These are phyloP conservation scores for Aradophagus sp. DNA, from an alignment of 1,140 invertebrate species.

Conservation along the genomic window DNA sequence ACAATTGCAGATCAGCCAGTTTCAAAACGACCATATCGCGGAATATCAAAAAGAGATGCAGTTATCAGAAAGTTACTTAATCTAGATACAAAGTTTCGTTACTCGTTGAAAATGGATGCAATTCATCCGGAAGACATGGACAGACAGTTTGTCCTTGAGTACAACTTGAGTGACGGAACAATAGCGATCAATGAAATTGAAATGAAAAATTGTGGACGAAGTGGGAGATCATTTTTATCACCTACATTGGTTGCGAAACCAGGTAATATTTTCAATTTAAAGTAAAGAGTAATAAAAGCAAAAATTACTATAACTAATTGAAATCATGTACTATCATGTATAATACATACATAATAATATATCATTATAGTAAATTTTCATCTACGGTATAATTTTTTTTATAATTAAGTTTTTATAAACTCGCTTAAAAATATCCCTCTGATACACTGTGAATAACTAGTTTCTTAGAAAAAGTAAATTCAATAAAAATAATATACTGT, in stretches of 20 bases:
- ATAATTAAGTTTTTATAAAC: too few relatives aligned
- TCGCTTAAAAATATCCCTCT: too few relatives aligned
- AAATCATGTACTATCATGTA: too few relatives aligned
- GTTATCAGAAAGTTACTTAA: slow-evolving; percentile 80
- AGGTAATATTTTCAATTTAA: slow-evolving; percentile 72
- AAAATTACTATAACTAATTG: background rate
- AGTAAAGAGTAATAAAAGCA: too few relatives aligned
- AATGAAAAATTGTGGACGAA: slow-evolving; percentile 80
- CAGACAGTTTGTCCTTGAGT: slow-evolving; percentile 80
- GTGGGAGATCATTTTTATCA: slow-evolving; percentile 82
- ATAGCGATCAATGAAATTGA: slow-evolving; percentile 79
- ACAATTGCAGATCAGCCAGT: slow-evolving; percentile 61
- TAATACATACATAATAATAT: too few relatives aligned
- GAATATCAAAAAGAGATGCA: slow-evolving; percentile 81
- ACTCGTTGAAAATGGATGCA: slow-evolving; percentile 79
- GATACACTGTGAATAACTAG: too few relatives aligned
- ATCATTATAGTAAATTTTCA: too few relatives aligned
- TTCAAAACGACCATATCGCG: slow-evolving; percentile 77
- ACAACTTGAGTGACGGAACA: slow-evolving; percentile 79
- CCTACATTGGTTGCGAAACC: slow-evolving; percentile 81
- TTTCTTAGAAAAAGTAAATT: too few relatives aligned
- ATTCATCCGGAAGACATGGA: slow-evolving; percentile 81
- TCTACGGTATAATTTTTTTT: too few relatives aligned
- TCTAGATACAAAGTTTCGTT: slow-evolving; percentile 78
- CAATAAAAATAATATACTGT: background rate